Evolutionary conservation across 2,888 invertebrate genomes (phyloP), one percentile per base, ranked within the genome.

Genomic region (Drosophila paramelanica): DNA sequence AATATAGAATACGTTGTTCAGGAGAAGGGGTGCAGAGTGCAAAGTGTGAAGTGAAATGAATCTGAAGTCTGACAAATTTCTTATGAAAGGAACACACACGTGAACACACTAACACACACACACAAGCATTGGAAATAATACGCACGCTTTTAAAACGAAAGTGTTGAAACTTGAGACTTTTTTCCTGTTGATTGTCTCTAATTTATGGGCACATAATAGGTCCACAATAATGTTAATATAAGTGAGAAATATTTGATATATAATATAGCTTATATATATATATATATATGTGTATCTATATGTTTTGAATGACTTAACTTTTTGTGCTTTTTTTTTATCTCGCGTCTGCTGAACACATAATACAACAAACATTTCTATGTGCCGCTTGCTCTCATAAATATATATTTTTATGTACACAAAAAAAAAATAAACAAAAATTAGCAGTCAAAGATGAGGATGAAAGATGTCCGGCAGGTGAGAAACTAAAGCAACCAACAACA

Each of bases 401-500:
- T 33, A 49, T 33, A 49, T 41, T 50, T 58, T 50, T 23, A 57
- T 5, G 13, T 13, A 46, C 20, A 53, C 38, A 23, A 64, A 69
- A 42, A 11, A 36, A 41, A 39, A 66, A 25, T 55, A 56, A 49
- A 62, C 50, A 76, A 64, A 64, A 36, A 74, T 79, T 93, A 95
- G 95, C 95, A 92, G 94, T 94, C 92, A 94, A 94, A 93, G 94
- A 95, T 90, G 95, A 95, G 90, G 95, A 95, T 92, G 95, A 95
- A 92, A 93, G 95, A 92, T 93, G 94, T 90, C 95, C 95, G 89
- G 94, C 95, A 95, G 95, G 95, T 95, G 94, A 92, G 91, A 83
- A 90, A 86, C 73, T 59, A 77, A 77, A 62, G 82, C 77, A 80
- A 85, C 55, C 71, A 36, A 13, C 25, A 67, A 60, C 49, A 76